Base-by-base conservation (phyloP, 2,113 vertebrate genomes). In the Boulengeromyrus knoepffleri region DNA sequence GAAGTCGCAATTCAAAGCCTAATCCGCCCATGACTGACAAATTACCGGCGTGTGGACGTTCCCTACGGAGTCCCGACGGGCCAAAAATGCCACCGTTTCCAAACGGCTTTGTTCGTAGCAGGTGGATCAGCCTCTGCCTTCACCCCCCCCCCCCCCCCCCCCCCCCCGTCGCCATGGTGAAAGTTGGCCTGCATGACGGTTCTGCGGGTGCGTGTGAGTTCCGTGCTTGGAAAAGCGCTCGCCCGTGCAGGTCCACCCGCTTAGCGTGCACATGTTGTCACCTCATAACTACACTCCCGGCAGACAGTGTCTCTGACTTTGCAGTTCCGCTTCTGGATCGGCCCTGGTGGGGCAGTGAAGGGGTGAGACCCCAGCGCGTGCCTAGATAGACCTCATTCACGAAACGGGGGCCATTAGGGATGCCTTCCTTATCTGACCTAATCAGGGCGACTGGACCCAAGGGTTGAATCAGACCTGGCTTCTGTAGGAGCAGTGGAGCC, bases 51-150 rank as follows among this genome's bases (percentile, higher is more conserved):
- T 31, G 86, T 52, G 49, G 85, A 90, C 90, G 89, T 88, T 92
- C 91, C 91, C 62, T 91, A 90, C 88, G 91, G 66, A 84, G 62
- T 92, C 13, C 88, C 46, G 31, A 89, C 80, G 84, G 90, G 87
- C 90, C 86, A 52, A 90, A 88, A 88, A 88, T 88, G 86, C 91
- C 90, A 84, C 85, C 70, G 46, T 91, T 50, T 90, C 83, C n/a
- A 89, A 85, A 88, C 80, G 86, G 74, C 92, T 92, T 93, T 94
- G 90, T 94, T 94, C 93, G 90, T 93, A 93, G 92, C 93, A 94
- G 93, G 93, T 94, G 92, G 90, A 93, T 92, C 17, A 70, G 88
- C 92, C 93, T 92, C 91, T 92, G 93, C 89, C 92, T 58, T 85
- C 89, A 89, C 91, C 91, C 70, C 45, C 83, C 49, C 87, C 50